Evolutionary conservation across 2,113 vertebrate species (phyloP).

Genomic region (Pachyramphus minor): DNA sequence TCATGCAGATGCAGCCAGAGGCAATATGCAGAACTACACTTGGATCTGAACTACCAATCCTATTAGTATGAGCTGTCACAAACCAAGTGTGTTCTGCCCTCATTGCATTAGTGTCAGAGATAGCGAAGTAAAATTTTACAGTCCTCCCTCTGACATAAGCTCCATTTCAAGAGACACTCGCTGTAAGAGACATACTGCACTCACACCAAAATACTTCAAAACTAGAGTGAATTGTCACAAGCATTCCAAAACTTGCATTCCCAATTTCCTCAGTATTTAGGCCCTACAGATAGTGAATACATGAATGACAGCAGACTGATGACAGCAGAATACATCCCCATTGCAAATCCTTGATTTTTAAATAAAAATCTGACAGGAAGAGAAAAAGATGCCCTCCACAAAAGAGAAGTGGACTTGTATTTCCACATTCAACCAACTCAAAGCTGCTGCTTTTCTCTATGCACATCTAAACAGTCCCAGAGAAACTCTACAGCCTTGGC

Average conservation of each 20-base stretch:
- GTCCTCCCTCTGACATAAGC: neutral
- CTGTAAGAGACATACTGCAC: neutral
- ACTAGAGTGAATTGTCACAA: neutral
- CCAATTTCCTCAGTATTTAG: neutral
- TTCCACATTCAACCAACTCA: neutral
- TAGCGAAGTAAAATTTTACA: neutral
- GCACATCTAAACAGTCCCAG: neutral
- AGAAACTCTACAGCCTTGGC: neutral
- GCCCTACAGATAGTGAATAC: neutral
- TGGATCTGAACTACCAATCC: neutral
- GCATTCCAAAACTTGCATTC: neutral
- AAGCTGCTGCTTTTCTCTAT: neutral
- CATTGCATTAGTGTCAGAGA: neutral
- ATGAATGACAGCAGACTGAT: neutral
- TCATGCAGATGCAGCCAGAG: neutral
- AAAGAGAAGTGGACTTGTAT: neutral
- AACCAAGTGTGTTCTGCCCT: neutral
- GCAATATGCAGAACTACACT: neutral
- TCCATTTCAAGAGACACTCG: neutral
- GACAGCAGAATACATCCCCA: neutral
- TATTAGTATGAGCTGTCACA: neutral
- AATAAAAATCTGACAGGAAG: neutral
- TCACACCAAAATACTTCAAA: neutral
- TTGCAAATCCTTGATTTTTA: neutral
- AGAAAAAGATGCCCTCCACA: neutral